phyloP scores from a whole-genome alignment of 2,113 vertebrate species.

The Phocoena phocoena region DNA sequence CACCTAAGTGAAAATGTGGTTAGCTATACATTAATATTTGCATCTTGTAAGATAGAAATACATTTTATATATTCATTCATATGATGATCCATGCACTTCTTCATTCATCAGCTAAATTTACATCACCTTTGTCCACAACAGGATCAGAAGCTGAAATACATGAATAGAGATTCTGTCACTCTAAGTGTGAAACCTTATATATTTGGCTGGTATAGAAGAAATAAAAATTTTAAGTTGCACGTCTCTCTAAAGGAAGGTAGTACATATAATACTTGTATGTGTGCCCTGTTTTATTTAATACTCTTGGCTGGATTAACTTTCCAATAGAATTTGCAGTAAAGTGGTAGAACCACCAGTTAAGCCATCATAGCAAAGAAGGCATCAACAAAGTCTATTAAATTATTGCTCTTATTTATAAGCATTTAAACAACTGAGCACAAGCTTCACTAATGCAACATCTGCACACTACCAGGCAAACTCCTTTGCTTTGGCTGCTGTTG shows the following conservation, averaged over 20 bases:
- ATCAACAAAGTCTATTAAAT: background rate
- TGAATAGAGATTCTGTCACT: background rate
- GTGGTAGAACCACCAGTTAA: background rate
- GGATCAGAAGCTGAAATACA: background rate
- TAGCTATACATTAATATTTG: background rate
- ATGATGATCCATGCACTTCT: background rate
- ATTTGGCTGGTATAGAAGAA: background rate
- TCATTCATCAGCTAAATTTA: background rate
- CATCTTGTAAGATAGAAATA: background rate
- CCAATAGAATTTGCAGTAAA: background rate
- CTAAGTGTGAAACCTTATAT: background rate
- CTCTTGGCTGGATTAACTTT: background rate
- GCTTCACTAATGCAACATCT: background rate
- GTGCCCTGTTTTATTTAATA: background rate
- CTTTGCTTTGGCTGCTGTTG: background rate
- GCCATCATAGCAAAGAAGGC: background rate
- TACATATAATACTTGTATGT: background rate
- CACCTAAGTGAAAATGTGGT: background rate
- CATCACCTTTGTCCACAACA: background rate
- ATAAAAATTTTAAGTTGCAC: background rate
- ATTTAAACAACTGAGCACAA: background rate
- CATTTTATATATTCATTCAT: background rate
- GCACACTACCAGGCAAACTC: background rate
- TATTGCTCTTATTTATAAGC: background rate
- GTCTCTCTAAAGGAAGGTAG: background rate